Base-by-base conservation (phyloP, 2,888 invertebrate genomes). In the Melipona bicolor region DNA sequence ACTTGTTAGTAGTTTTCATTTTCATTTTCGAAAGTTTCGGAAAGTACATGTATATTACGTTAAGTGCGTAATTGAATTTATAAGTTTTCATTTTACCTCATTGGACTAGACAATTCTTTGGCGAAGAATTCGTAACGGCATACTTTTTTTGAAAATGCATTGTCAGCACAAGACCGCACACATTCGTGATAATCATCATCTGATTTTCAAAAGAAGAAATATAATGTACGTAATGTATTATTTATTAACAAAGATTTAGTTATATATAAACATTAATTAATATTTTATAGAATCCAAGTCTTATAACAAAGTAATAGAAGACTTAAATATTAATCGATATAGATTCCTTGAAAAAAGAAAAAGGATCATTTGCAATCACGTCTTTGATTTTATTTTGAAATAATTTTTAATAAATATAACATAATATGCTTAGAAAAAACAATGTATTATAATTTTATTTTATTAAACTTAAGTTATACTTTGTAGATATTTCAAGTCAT, bases 51-150 rank as follows among this genome's bases (percentile, higher is more conserved):
- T 15, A 19, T 32, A 11, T 19, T 32, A 36, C 15, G 27, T 61
- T 36, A 76, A 76, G 50, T 27, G 17, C 17, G 19, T 9, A 62
- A 64, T 69, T 27, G 27, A 36, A n/a, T 52, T 73, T 11, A 24
- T n/a, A 21, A 6, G 3, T n/a, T 24, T 69, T 11, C 50, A 52
- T 70, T 88, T 90, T 69, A 92, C 91, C 89, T 90, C 67, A 75
- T 81, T 32, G 70, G 36, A 19, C 50, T 70, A 11, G 59, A 72
- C 36, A 83, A 78, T 85, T 87, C 85, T 61, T 75, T 87, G 56
- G 92, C 86, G 77, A 85, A 82, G 80, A 92, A 93, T 76, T 88
- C 84, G 73, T 91, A 92, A 32, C 84, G 78, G 84, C 92, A 93
- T 27, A 81, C 50, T 68, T 81, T 91, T 82, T 76, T 87, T 43